Conservation (phyloP, 2,888 invertebrate species). For the Pedicia rivosa region DNA sequence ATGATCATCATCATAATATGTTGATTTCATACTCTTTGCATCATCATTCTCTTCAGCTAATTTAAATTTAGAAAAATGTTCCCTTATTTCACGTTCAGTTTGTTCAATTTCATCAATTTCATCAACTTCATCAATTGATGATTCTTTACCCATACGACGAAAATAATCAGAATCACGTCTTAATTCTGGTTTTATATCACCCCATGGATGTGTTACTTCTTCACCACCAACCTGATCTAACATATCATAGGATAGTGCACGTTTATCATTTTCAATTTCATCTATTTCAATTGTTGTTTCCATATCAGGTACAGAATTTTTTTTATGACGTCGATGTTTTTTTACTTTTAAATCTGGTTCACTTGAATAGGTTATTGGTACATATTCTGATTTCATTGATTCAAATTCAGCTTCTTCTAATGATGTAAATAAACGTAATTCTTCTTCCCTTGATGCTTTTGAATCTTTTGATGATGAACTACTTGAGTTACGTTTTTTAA, state of each 20-base stretch:
- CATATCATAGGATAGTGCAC: conserved; percentile 20
- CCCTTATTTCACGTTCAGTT: neutral
- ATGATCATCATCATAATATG: too few relatives aligned
- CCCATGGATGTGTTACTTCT: conserved; percentile 26
- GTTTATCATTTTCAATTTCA: conserved; percentile 12
- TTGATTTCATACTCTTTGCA: too few relatives aligned
- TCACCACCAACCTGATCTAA: conserved; percentile 17
- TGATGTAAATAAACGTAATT: conserved; percentile 45
- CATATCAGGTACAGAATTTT: conserved; percentile 24
- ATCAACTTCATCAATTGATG: conserved; percentile 26
- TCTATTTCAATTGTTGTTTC: conserved; percentile 7
- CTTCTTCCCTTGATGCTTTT: conserved; percentile 44
- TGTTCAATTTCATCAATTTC: conserved; percentile 2
- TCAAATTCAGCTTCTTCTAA: conserved; percentile 44
- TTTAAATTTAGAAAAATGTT: too few relatives aligned
- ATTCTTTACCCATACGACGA: conserved; percentile 26
- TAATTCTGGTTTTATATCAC: conserved; percentile 24
- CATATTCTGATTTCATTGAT: conserved; percentile 22
- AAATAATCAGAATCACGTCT: conserved; percentile 27
- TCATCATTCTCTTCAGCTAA: too few relatives aligned
- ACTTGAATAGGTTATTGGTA: conserved; percentile 24
- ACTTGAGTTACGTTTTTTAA: conserved; percentile 42
- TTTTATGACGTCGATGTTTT: conserved; percentile 23
- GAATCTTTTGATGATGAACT: conserved; percentile 42
- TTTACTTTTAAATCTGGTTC: conserved; percentile 24